Evolutionary conservation across 2,888 invertebrate genomes (phyloP).

Genomic region (Orchesella flavescens): DNA sequence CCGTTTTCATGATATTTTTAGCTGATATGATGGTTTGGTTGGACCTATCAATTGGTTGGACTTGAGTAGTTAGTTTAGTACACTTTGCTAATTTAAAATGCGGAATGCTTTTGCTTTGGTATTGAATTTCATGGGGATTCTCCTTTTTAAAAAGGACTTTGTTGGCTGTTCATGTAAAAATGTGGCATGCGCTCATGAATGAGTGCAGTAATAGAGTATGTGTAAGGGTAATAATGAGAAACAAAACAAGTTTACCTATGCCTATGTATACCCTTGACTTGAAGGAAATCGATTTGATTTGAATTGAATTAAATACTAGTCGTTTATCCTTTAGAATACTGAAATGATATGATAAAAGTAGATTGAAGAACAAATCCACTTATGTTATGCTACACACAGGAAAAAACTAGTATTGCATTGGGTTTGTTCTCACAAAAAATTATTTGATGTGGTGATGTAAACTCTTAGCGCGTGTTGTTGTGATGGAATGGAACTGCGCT

Average conservation of each 20-base stretch:
- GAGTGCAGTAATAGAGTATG: neutral
- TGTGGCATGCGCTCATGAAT: neutral
- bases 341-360: neutral
- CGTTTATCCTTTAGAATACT: neutral
- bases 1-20: too few relatives aligned
- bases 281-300: conserved; percentile 47
- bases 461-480: too few relatives aligned
- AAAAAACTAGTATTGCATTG: too few relatives aligned
- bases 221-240: neutral
- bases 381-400: neutral
- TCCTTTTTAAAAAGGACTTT: neutral
- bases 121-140: neutral
- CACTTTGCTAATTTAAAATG: neutral
- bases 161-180: neutral
- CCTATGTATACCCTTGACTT: conserved; percentile 52
- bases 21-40: too few relatives aligned
- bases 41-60: too few relatives aligned
- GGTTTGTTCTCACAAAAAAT: too few relatives aligned
- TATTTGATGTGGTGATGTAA: too few relatives aligned
- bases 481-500: conserved; percentile 4
- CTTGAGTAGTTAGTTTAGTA: neutral
- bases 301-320: conserved; percentile 11
- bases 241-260: conserved; percentile 17
- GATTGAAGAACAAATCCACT: neutral
- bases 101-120: neutral